Evolutionary conservation across 2,888 invertebrate genomes (phyloP), one percentile per base, ranked within the genome.

Genomic region (Spisula solida): DNA sequence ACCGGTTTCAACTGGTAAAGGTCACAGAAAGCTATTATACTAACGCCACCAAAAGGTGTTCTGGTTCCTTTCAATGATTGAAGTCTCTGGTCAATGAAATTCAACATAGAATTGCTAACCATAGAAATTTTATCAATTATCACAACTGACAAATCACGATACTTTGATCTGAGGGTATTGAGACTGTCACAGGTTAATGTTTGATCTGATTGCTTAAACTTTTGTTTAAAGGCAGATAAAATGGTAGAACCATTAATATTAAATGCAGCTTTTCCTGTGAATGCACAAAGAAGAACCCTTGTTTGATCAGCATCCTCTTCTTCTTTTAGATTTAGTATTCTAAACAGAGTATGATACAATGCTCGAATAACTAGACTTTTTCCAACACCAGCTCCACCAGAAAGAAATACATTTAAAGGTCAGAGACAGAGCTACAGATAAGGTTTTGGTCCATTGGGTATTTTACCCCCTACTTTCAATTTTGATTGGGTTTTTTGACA

Each of bases 381-480:
- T n/a, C 91, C 92, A 18, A 89, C 86, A 1, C 92, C 93, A 60
- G 90, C 92, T 55, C 91, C 91, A 31, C 93, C 91, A 47, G 92
- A 88, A 14, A 91, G 80, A 20, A 70, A 85, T 10, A 89, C 75
- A n/a, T 25, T 84, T n/a, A n/a, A n/a, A n/a, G n/a, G n/a, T n/a
- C n/a, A n/a, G n/a, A n/a, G n/a, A n/a, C n/a, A n/a, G n/a, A n/a
- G n/a, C n/a, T n/a, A n/a, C n/a, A n/a, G n/a, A n/a, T n/a, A n/a
- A n/a, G n/a, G n/a, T n/a, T n/a, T n/a, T n/a, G n/a, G n/a, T n/a
- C n/a, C n/a, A n/a, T n/a, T n/a, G n/a, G n/a, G n/a, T n/a, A n/a
- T n/a, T n/a, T n/a, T n/a, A n/a, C n/a, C n/a, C n/a, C n/a, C n/a
- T n/a, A n/a, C n/a, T n/a, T n/a, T n/a, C n/a, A n/a, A n/a, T n/a